Base-by-base conservation (phyloP, 2,113 vertebrate genomes). In the Saccopteryx leptura region DNA sequence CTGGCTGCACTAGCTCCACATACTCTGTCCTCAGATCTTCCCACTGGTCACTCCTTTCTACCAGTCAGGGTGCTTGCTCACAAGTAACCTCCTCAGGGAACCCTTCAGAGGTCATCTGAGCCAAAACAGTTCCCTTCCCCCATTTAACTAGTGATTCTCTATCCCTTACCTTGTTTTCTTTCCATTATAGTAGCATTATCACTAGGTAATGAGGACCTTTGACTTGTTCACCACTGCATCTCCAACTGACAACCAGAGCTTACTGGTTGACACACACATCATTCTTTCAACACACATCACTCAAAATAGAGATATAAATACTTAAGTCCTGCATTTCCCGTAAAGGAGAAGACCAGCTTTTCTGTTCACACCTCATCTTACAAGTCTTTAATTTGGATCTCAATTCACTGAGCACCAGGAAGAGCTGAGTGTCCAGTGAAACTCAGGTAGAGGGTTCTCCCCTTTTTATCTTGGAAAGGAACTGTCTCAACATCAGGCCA, bases 341-440 rank as follows among this genome's bases (percentile, higher is more conserved):
- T 89, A 83, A 91, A 75, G 78, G 21, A 75, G 48, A 10, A 88
- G n/a, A 61, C 39, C 7, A 48, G 13, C 26, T 9, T 78, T 95
- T 92, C 28, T 86, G 15, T 94, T 93, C 46, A 80, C 3, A 81
- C 1, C 50, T 85, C 28, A 90, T 85, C n/a, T 95, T 91, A 28
- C 17, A 72, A 88, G 28, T 86, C 66, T 84, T 79, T 94, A 92
- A 72, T 83, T 48, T 94, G 26, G 26, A 90, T 66, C 21, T 50
- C 21, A 56, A 39, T 28, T 88, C 58, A 90, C 5, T 66, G 33
- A 72, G 2, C 2, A 72, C 33, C 19, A 78, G n/a, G 19, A 15
- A 93, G n/a, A n/a, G 63, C 18, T 48, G n/a, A 80, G 17, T 72
- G 9, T 13, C 12, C 76, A 48, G 11, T 82, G 14, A 85, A 94